Conservation (phyloP, 2,888 invertebrate genomes). For the Aphrophora alni region DNA sequence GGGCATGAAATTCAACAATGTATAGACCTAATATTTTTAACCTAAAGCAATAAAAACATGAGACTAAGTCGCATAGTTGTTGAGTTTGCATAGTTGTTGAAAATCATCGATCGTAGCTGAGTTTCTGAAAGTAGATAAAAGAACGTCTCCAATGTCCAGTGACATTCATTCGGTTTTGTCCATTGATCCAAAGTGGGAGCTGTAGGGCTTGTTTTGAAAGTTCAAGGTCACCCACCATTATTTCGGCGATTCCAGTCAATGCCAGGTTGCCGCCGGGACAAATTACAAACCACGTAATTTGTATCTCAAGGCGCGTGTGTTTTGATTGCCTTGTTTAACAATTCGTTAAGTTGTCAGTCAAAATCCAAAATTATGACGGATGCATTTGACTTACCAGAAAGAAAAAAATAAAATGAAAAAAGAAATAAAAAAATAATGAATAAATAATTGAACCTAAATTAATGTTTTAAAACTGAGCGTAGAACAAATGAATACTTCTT, state of each 20-base stretch:
- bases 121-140: too few relatives aligned
- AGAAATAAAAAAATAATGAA: too few relatives aligned
- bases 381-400: neutral
- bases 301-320: neutral
- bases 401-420: too few relatives aligned
- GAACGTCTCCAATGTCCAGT: neutral
- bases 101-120: too few relatives aligned
- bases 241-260: constrained; percentile 2
- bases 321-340: neutral
- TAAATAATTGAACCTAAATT: too few relatives aligned
- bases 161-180: neutral
- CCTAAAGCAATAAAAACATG: too few relatives aligned
- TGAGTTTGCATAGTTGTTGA: too few relatives aligned
- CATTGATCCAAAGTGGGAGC: neutral
- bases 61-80: too few relatives aligned
- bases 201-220: neutral
- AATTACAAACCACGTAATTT: neutral
- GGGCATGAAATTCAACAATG: too few relatives aligned
- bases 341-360: neutral
- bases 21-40: too few relatives aligned
- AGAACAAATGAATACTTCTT: too few relatives aligned
- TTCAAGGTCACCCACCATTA: constrained; percentile 2
- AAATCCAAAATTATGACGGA: neutral
- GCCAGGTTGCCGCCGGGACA: neutral
- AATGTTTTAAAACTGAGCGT: too few relatives aligned